Evolutionary conservation across 2,888 invertebrate genomes (phyloP), one percentile per base, ranked within the genome.

Genomic region (Caenorhabditis sp.): DNA sequence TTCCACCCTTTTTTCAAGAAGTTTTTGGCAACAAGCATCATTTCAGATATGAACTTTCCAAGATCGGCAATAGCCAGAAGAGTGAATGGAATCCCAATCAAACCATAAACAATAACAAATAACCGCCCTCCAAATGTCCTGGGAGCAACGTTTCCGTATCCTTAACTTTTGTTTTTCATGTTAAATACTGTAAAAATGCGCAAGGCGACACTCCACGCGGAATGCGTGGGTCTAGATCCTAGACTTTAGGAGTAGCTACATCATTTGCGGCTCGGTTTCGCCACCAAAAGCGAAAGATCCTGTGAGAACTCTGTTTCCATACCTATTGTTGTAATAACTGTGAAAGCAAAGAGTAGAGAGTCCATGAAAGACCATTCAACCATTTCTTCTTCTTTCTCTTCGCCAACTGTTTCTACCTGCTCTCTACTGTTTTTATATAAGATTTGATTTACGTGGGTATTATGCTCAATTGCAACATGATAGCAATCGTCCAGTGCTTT

Each of bases 321-420:
- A 88, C 90, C 90, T 37, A 90, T 90, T 0, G 90, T 90, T 20
- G 90, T 90, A n/a, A 90, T 90, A 2, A 90, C 87, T 6, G 90
- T 90, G 64, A 90, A 90, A 1, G 89, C 86, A 37, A 90, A 90
- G 2, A 90, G 80, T 32, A 90, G 85, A 0, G 89, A 85, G 61
- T 90, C 90, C 67, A 87, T 87, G 47, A 90, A 90, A 2, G 89
- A 88, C 90, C 90, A 90, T 61, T 86, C 83, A 8, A 40, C 26
- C 0, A 74, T 53, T 60, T 83, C 82, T 47, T 83, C 79, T 32
- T 77, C 58, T 0, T 76, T 55, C 64, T 65, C 65, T 53, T 70
- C 70, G 8, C 64, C 69, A 69, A 70, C 64, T 20, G 67, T 55
- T 44, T 87, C 87, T 9, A 87, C 82, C 55, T 87, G 70, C 56